Percentiles rank a stretch among this genome's conserved stretches.
phyloP scores from a whole-genome alignment of 2,113 vertebrate genomes.

The Antechinus stuartii region DNA sequence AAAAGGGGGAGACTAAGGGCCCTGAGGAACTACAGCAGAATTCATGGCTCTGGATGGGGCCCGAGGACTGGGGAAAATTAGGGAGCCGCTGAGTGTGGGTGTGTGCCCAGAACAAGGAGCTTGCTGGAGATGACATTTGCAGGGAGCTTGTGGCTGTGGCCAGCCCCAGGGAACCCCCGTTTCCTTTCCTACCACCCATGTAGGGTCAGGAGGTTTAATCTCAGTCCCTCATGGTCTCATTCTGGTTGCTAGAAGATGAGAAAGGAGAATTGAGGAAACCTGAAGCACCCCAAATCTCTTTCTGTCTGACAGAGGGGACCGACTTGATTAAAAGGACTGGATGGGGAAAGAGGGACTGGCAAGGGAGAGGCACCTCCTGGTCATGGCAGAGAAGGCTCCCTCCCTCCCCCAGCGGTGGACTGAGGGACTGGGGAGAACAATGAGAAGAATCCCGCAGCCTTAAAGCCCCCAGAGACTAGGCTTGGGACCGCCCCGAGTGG shows the following conservation, averaged over 20 bases:
- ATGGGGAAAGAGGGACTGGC: neutral
- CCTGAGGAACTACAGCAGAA: neutral
- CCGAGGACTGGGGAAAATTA: neutral
- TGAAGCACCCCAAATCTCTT: neutral
- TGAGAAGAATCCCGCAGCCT: conserved; percentile 52
- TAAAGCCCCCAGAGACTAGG: neutral
- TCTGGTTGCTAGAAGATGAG: neutral
- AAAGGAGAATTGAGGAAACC: neutral
- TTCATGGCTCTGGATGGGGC: neutral
- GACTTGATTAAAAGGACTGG: neutral
- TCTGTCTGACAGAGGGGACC: neutral
- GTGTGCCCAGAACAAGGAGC: neutral
- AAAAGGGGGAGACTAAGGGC: neutral
- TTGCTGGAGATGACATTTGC: neutral
- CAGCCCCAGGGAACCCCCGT: neutral
- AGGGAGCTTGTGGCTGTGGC: neutral
- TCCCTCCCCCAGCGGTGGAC: neutral
- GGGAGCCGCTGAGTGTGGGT: neutral
- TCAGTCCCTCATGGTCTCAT: neutral
- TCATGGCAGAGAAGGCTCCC: conserved; percentile 3
- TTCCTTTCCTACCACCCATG: neutral
- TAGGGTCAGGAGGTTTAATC: neutral
- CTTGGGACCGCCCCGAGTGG: neutral
- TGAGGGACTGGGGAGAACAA: conserved; percentile 70
- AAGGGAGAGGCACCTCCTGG: conserved; percentile 41